Evolutionary conservation across 2,888 invertebrate genomes (phyloP), one percentile per base, ranked within the genome.

Genomic region (Junonia oenone): DNA sequence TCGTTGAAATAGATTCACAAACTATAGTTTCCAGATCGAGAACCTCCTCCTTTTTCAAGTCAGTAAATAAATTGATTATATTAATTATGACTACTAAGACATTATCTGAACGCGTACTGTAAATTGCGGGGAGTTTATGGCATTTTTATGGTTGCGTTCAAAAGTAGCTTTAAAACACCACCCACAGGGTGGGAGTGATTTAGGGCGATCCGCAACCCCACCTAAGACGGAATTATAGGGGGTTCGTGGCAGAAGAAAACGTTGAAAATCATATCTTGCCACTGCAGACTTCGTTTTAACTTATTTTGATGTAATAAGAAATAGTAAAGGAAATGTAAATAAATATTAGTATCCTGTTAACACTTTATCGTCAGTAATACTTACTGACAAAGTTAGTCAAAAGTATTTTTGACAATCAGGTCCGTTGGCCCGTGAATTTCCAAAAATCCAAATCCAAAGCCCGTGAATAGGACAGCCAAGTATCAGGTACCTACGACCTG

Each of bases 141-240:
- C 58, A 56, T 62, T 62, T 63, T 63, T 58, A 63, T 51, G 56
- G 55, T 38, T 43, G 40, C 58, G 48, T 29, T 46, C 49, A 49
- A 52, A 56, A 59, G 56, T 59, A 53, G 55, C 38, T 37, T 43
- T 46, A 56, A 58, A 55, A 56, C 49, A 46, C 56, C 59, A 46
- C 59, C 59, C 38, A n/a, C 43, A 11, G 46, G 45, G 48, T 9
- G 43, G 17, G 11, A 14, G 43, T 45, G 19, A 50, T 48, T 48
- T 48, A 48, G 48, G 22, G 35, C 6, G 46, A 40, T 40, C 17
- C 14, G 26, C 27, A 11, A 17, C 53, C 51, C 38, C 33, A 54
- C 33, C 47, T 33, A 40, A 47, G 22, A 19, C 19, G 17, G 31
- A 15, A 15, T 47, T 40, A 48, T 47, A 40, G 43, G 38, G 46